Percentiles rank a stretch among this genome's conserved stretches.
These are phyloP conservation scores for Troides oblongomaculatus DNA, from an alignment of 2,888 invertebrate genomes.

Conservation along the genomic window DNA sequence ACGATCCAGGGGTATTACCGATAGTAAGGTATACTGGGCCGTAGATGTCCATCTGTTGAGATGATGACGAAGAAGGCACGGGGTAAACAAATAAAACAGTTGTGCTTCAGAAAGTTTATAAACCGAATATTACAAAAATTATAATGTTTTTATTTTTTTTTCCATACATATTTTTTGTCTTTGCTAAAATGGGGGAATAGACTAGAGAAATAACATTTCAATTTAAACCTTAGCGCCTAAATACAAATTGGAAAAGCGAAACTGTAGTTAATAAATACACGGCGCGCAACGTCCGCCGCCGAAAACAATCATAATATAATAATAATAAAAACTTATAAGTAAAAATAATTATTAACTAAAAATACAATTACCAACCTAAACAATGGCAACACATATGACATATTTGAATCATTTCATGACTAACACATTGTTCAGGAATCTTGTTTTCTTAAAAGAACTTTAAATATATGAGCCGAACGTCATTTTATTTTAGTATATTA, in stretches of 20 bases:
- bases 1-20: no score
- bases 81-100: conserved; percentile 48
- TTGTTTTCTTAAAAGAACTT: conserved; percentile 29
- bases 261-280: conserved; percentile 43
- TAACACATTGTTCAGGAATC: conserved; percentile 65
- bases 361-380: conserved; percentile 55
- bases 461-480: not conserved
- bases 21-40: no score
- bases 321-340: conserved; percentile 27
- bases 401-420: conserved; percentile 63
- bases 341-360: conserved; percentile 27
- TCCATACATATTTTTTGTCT: conserved; percentile 67
- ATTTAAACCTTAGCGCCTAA: conserved; percentile 67
- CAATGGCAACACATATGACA: conserved; percentile 75
- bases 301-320: conserved; percentile 27
- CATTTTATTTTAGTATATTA: not conserved
- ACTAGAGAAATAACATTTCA: conserved; percentile 77
- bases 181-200: conserved; percentile 71
- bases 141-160: conserved; percentile 54
- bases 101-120: conserved; percentile 74
- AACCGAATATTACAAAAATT: conserved; percentile 74
- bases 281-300: conserved; percentile 44
- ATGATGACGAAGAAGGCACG: not conserved
- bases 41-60: no score
- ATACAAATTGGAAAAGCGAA: conserved; percentile 61